Percentiles rank a stretch among this genome's conserved stretches.
phyloP scores from a whole-genome alignment of 2,888 invertebrate genomes.

The Cotesia congregata region DNA sequence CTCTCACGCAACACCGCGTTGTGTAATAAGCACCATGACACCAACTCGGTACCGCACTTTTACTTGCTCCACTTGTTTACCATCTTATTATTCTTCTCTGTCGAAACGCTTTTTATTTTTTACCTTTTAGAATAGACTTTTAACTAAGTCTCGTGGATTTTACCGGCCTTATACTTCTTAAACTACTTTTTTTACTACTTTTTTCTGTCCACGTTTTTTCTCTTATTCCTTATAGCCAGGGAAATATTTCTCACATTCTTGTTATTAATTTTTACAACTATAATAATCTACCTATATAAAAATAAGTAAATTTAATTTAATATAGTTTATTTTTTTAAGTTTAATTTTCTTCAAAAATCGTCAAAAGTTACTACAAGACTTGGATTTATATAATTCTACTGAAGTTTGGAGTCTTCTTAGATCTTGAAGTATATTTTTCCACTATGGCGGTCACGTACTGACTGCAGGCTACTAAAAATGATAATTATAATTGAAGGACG shows the following conservation, averaged over 20 bases:
- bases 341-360: no score
- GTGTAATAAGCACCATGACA: conserved; percentile 48
- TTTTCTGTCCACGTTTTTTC: not conserved
- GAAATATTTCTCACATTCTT: not conserved
- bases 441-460: no score
- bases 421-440: no score
- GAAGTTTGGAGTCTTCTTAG: no score
- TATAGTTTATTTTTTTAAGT: no score
- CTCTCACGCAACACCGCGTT: conserved; percentile 51
- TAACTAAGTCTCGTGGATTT: not conserved
- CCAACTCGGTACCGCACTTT: conserved; percentile 29
- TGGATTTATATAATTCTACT: no score
- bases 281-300: no score
- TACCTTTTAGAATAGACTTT: not conserved
- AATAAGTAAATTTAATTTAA: no score
- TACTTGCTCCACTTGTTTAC: conserved; percentile 19
- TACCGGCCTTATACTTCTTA: not conserved
- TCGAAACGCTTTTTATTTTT: conserved; percentile 22
- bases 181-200: not conserved
- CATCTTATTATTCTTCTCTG: conserved; percentile 43
- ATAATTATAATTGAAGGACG: no score
- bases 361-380: no score
- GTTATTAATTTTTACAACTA: not conserved
- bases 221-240: not conserved
- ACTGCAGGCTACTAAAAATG: no score